These are phyloP conservation scores for Syrrhaptes paradoxus DNA, from an alignment of 2,113 vertebrate species.

Conservation along the genomic window DNA sequence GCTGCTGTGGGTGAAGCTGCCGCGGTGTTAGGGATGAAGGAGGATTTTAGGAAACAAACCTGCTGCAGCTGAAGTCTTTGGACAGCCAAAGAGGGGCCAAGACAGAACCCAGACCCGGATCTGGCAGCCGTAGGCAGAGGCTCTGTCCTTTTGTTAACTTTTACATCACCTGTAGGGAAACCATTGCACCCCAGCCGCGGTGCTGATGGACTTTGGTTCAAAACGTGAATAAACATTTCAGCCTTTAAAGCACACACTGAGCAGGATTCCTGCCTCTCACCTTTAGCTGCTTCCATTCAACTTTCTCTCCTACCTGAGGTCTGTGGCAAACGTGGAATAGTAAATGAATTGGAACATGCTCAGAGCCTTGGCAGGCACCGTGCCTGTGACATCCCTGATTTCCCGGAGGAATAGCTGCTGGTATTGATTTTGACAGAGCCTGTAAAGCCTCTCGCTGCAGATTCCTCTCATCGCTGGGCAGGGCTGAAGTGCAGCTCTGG, in stretches of 20 bases:
- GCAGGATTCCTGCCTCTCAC: not conserved
- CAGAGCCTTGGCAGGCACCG: not conserved
- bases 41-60: not conserved
- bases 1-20: not conserved
- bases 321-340: not conserved
- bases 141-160: not conserved
- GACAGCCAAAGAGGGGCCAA: not conserved
- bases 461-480: not conserved
- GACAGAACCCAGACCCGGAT: not conserved
- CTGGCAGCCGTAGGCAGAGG: not conserved
- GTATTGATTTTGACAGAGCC: slow-evolving; percentile 36
- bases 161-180: not conserved
- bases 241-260: not conserved
- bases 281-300: not conserved
- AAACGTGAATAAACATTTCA: not conserved
- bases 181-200: not conserved
- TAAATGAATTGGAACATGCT: slow-evolving; percentile 44
- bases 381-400: slow-evolving; percentile 57
- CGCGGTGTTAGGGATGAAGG: not conserved
- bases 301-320: not conserved
- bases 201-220: not conserved
- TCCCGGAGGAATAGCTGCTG: slow-evolving; percentile 61
- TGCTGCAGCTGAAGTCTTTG: not conserved
- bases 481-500: not conserved
- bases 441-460: not conserved